Evolutionary conservation across 2,888 invertebrate genomes (phyloP).

Genomic region (Cantharis lateralis): DNA sequence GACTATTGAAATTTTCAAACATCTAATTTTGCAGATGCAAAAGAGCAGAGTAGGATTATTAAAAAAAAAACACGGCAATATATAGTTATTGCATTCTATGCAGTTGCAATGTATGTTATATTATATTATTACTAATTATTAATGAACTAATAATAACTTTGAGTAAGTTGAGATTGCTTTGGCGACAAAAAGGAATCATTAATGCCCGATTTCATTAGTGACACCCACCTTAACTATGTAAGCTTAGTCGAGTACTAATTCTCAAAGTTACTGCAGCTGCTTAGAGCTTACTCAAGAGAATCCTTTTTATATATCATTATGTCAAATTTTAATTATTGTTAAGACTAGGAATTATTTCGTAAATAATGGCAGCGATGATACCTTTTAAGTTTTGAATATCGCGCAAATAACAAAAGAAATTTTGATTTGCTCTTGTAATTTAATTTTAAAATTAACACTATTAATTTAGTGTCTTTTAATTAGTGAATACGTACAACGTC

Average conservation of each 20-base stretch:
- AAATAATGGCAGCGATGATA: background rate
- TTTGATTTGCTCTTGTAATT: slow-evolving; percentile 8
- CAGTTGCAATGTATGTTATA: background rate
- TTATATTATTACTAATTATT: background rate
- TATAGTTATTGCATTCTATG: no score
- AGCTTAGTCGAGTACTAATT: background rate
- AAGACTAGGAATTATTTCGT: background rate
- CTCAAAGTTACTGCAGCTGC: background rate
- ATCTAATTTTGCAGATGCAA: no score
- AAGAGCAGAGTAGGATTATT: no score
- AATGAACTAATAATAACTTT: background rate
- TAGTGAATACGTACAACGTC: slow-evolving; percentile 10
- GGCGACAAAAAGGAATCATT: background rate
- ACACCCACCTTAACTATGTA: background rate
- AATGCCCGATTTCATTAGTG: background rate
- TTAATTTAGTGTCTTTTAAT: slow-evolving; percentile 25
- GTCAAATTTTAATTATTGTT: background rate
- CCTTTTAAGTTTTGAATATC: background rate
- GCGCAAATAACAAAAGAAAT: background rate
- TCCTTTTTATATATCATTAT: background rate
- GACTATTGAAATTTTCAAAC: no score
- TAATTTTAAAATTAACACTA: slow-evolving; percentile 19
- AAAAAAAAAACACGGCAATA: no score
- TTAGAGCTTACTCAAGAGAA: background rate
- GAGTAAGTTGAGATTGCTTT: background rate